Evolutionary conservation across 2,888 invertebrate species (phyloP).

Genomic region (Stenchaetothrips biformis): DNA sequence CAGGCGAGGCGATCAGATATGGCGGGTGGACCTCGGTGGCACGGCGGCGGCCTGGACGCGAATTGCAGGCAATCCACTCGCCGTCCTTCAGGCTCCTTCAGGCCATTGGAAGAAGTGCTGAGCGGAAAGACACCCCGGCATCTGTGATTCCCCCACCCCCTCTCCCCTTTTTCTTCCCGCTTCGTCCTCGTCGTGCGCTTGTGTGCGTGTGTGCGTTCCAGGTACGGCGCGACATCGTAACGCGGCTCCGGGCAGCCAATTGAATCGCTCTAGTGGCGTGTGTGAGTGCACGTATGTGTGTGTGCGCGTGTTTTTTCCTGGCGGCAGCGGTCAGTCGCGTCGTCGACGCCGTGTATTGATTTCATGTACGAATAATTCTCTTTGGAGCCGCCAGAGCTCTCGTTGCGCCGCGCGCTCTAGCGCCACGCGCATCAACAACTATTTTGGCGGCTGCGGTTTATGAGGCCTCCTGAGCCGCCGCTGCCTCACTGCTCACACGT

Average conservation of each 20-base stretch:
- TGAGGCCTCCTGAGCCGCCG: too few relatives aligned
- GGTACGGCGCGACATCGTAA: background rate
- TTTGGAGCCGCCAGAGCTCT: too few relatives aligned
- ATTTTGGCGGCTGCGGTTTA: too few relatives aligned
- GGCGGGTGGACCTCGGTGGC: background rate
- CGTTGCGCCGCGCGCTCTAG: too few relatives aligned
- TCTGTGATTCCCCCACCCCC: background rate
- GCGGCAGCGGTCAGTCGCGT: background rate
- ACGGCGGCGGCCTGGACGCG: background rate
- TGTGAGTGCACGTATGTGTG: too few relatives aligned
- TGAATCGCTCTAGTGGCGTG: background rate
- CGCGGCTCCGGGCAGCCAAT: background rate
- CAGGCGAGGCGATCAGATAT: background rate
- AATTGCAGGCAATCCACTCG: constrained; percentile 18
- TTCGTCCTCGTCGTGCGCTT: background rate
- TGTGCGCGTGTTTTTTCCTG: background rate
- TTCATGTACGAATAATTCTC: too few relatives aligned
- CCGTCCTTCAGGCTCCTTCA: background rate
- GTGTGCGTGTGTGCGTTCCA: background rate
- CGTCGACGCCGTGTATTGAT: too few relatives aligned
- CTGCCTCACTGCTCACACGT: background rate
- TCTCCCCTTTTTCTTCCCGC: background rate
- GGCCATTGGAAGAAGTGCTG: background rate
- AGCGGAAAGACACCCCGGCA: background rate
- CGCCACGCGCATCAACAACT: too few relatives aligned